Base-by-base conservation (phyloP, 2,888 invertebrate genomes). In the Cataglyphis livida region DNA sequence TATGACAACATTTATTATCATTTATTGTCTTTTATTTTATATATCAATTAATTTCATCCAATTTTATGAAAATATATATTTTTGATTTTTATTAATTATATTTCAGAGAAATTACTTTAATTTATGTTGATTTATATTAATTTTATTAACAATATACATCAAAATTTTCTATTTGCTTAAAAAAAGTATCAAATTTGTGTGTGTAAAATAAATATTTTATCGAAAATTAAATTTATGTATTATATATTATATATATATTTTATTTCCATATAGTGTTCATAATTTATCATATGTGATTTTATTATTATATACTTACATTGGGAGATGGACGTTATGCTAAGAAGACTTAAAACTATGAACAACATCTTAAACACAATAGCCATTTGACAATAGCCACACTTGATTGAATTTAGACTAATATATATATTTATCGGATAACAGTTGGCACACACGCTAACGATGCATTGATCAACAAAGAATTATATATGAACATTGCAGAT, bases 361-460 rank as follows among this genome's bases (percentile, higher is more conserved):
- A 51, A 32, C 74, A 74, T 74, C 32, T 61, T 62, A 44, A 15
- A 15, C 12, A 3, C n/a, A 62, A 10, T 12, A 35, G 9, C 9
- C 6, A 75, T 21, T 21, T n/a, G 18, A 3, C n/a, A 62, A 10
- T 12, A 35, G 9, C 9, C 6, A 75, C 44, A 1, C 38, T 41
- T 57, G 18, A 41, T 35, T 18, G 32, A 32, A 44, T 9, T 6
- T 32, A 21, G 25, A 75, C 10, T 35, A 28, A 48, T 64, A 62
- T 64, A 48, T 74, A 74, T 62, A 48, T 21, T 32, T 74, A 32
- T 44, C n/a, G n/a, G 59, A 59, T 35, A 32, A 74, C 18, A 61
- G n/a, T 9, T 32, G n/a, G 3, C 10, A 21, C 6, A 1, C 1
- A 15, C 0, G 9, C 0, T 57, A 73, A 41, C 15, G 1, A 10